Conservation (phyloP, 2,888 invertebrate genomes). For the Nephrotoma appendiculata region DNA sequence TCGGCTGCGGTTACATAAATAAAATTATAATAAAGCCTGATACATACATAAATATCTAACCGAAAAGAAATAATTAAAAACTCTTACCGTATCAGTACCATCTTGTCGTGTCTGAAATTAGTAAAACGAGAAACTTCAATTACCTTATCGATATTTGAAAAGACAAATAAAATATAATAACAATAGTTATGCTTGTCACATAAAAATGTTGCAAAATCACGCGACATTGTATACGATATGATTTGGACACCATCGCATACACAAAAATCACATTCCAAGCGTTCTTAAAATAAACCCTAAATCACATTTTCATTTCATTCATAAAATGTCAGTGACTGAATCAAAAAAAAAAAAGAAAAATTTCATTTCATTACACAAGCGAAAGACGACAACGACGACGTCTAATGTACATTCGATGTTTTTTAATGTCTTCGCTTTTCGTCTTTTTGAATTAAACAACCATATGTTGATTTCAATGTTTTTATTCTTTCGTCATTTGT, state of each 20-base stretch:
- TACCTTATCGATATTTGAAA: neutral
- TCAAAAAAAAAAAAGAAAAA: neutral
- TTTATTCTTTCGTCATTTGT: neutral
- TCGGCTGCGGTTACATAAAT: no score
- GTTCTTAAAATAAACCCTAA: neutral
- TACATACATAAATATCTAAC: neutral
- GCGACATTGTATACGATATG: neutral
- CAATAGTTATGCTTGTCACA: neutral
- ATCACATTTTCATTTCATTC: neutral
- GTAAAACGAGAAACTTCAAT: neutral
- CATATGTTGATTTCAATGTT: neutral
- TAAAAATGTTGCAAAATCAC: neutral
- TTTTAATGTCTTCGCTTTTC: neutral
- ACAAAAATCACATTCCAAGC: neutral
- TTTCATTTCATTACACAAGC: neutral
- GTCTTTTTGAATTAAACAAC: neutral
- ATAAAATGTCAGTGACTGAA: neutral
- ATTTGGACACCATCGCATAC: neutral
- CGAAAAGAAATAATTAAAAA: neutral
- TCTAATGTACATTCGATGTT: neutral
- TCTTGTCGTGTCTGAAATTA: neutral
- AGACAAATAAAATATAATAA: neutral
- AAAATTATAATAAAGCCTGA: neutral
- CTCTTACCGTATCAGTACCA: neutral
- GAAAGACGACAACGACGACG: neutral